These are phyloP conservation scores for Drosophila melanosoma DNA, from an alignment of 2,888 invertebrate species.

Conservation along the genomic window DNA sequence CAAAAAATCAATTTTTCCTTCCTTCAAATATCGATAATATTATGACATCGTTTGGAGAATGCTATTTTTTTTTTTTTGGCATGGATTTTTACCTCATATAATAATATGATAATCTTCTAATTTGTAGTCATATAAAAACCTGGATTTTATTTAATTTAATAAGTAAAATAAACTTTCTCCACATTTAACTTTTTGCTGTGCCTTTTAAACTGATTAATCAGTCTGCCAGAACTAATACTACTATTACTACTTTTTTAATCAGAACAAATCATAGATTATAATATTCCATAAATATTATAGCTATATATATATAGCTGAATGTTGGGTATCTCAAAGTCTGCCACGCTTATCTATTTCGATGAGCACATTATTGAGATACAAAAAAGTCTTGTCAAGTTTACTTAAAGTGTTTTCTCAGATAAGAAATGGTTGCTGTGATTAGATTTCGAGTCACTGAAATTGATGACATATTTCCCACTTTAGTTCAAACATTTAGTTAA, in stretches of 20 bases:
- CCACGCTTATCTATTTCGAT: not conserved
- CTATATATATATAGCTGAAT: not conserved
- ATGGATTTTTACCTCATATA: not conserved
- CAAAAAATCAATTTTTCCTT: not conserved
- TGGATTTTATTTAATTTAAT: not conserved
- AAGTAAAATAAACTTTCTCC: not conserved
- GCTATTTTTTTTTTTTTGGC: not conserved
- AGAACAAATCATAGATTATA: not conserved
- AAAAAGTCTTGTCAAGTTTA: conserved; percentile 15
- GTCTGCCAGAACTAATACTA: not conserved
- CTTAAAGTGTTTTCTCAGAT: conserved; percentile 31
- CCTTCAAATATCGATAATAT: not conserved
- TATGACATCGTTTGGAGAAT: not conserved
- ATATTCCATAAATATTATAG: not conserved
- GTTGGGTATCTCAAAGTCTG: conserved; percentile 11
- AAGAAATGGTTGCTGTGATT: conserved; percentile 38
- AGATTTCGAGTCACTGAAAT: conserved; percentile 15
- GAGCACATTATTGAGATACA: conserved; percentile 1
- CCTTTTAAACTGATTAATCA: not conserved
- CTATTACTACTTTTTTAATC: not conserved
- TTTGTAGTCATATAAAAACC: not conserved
- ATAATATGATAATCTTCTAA: not conserved
- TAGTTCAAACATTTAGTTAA: conserved; percentile 1
- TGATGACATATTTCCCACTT: not conserved
- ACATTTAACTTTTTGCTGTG: not conserved